A percentile compares a stretch with the other conserved stretches of the same genome.
phyloP scores from a whole-genome alignment of 2,113 vertebrate species.

The Corythornis vintsioides region DNA sequence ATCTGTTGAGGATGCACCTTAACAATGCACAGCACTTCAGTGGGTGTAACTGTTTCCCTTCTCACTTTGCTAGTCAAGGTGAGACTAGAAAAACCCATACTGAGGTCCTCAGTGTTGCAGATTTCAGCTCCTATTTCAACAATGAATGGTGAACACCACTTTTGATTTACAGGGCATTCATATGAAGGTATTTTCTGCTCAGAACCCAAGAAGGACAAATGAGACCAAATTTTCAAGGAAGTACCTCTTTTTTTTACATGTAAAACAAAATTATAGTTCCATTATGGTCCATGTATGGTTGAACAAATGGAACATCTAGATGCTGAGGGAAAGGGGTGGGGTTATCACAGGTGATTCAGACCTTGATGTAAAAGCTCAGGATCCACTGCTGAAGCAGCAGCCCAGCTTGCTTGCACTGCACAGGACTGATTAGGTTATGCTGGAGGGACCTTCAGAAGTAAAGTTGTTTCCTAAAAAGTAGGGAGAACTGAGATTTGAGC shows the following conservation, averaged over 20 bases:
- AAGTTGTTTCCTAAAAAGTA: background rate
- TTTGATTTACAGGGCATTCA: background rate
- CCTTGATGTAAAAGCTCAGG: accelerated
- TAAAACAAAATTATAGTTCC: background rate
- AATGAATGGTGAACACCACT: background rate
- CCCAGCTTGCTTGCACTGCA: accelerated
- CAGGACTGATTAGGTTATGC: background rate
- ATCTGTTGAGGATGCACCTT: background rate
- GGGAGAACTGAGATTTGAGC: background rate
- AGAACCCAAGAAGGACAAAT: background rate
- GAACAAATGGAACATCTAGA: background rate
- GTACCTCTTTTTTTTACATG: background rate
- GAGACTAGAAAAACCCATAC: background rate
- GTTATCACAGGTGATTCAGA: accelerated
- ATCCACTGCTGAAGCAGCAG: background rate
- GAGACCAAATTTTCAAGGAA: background rate
- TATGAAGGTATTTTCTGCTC: background rate
- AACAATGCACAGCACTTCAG: background rate
- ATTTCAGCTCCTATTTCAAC: background rate
- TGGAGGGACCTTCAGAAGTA: too few species aligned
- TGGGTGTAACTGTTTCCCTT: background rate
- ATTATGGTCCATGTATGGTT: accelerated
- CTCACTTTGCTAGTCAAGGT: accelerated
- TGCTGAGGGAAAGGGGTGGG: background rate
- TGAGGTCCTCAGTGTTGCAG: background rate